These are phyloP conservation scores for Brachirus orientalis DNA, from an alignment of 2,113 vertebrate genomes.

Conservation along the genomic window DNA sequence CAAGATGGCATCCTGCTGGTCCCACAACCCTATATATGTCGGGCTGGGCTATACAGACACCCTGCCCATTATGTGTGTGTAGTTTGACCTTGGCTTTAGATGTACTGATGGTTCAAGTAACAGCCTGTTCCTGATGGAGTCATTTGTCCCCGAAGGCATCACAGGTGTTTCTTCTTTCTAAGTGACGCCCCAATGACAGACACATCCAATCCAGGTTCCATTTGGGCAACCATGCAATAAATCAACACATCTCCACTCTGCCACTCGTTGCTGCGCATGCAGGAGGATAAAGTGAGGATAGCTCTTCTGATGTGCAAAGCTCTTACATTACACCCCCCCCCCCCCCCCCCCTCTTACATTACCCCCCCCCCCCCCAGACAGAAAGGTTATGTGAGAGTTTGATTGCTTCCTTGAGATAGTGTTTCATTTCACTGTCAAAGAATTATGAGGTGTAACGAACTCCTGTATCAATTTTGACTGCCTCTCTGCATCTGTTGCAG, in stretches of 20 bases:
- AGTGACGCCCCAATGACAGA: conserved; percentile 68
- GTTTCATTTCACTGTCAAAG: conserved; percentile 70
- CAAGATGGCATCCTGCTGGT: too few relatives aligned
- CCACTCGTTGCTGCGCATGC: conserved; percentile 64
- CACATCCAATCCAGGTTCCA: conserved; percentile 69
- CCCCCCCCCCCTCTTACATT: too few relatives aligned
- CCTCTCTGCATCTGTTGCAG: conserved; percentile 56
- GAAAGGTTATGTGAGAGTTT: conserved; percentile 72
- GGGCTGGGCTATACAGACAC: too few relatives aligned
- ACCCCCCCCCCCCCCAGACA: conserved; percentile 8
- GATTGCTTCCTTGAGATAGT: conserved; percentile 73
- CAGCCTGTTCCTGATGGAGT: conserved; percentile 53
- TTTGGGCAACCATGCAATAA: conserved; percentile 75
- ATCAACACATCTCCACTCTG: conserved; percentile 70
- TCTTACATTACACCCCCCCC: conserved; percentile 36
- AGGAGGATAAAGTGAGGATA: conserved; percentile 43
- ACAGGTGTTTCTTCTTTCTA: conserved; percentile 71
- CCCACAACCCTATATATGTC: too few relatives aligned
- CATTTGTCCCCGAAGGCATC: conserved; percentile 61
- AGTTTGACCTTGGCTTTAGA: not conserved
- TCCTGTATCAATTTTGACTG: conserved; percentile 66
- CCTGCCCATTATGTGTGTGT: conserved; percentile 9
- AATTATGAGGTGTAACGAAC: conserved; percentile 63
- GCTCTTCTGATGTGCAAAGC: conserved; percentile 66
- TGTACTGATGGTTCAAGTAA: conserved; percentile 20